These are phyloP conservation scores for Eupithecia inturbata DNA, from an alignment of 2,888 invertebrate species.

Conservation along the genomic window DNA sequence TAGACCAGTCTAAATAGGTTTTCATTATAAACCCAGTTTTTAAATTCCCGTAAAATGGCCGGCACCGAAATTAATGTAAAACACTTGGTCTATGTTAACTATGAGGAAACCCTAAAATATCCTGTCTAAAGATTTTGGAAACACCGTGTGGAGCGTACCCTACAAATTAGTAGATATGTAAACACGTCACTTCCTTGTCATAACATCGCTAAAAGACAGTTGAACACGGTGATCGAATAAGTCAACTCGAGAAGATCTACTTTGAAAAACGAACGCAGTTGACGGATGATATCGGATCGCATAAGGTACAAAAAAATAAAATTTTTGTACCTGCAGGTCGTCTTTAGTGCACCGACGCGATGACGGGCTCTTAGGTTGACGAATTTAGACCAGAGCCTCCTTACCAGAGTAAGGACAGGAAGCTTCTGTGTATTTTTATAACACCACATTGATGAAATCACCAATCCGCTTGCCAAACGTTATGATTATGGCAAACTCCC, in stretches of 20 bases:
- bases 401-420: too few relatives aligned
- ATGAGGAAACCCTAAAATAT: constrained; percentile 58
- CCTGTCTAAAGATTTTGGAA: constrained; percentile 29
- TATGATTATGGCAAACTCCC: too few relatives aligned
- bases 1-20: background rate
- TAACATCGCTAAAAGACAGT: background rate
- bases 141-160: background rate
- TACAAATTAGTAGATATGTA: background rate
- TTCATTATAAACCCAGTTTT: constrained; percentile 44
- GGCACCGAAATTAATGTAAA: constrained; percentile 56
- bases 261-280: too few relatives aligned
- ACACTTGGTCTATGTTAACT: constrained; percentile 55
- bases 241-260: background rate
- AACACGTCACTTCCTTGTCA: background rate
- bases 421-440: too few relatives aligned
- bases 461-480: too few relatives aligned
- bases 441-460: too few relatives aligned
- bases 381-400: too few relatives aligned
- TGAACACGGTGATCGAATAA: background rate
- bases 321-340: too few relatives aligned
- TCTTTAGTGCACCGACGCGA: background rate
- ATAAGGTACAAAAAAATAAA: background rate
- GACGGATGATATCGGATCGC: too few relatives aligned
- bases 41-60: constrained; percentile 65
- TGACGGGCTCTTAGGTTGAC: too few relatives aligned